A percentile compares a stretch with the other conserved stretches of the same genome.
These are phyloP conservation scores for Drosophila teissieri DNA, from an alignment of 1,140 invertebrate species.

Conservation along the genomic window DNA sequence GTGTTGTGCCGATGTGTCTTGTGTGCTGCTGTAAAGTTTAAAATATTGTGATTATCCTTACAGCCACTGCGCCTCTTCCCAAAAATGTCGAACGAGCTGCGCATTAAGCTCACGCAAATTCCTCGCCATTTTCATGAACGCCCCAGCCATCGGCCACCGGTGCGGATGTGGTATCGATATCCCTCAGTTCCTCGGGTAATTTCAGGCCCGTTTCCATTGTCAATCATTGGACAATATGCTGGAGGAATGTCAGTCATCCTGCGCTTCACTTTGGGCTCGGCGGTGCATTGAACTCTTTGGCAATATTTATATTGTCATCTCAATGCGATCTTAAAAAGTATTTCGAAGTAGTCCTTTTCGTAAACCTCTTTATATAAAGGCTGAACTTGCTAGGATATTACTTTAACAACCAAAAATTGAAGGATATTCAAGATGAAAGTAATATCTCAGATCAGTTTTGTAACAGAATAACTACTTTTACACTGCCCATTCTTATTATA, in stretches of 20 bases:
- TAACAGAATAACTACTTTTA: too few relatives aligned
- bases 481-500: too few relatives aligned
- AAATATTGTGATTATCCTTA: constrained; percentile 1
- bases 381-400: too few relatives aligned
- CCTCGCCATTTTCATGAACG: constrained; percentile 31
- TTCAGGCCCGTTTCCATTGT: constrained; percentile 56
- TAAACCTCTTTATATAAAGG: too few relatives aligned
- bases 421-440: too few relatives aligned
- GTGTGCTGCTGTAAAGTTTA: neutral
- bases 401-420: too few relatives aligned
- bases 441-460: too few relatives aligned
- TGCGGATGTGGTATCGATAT: constrained; percentile 54
- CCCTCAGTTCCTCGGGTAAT: constrained; percentile 37
- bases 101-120: constrained; percentile 49
- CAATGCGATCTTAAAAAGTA: neutral
- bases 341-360: neutral
- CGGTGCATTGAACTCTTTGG: constrained; percentile 4
- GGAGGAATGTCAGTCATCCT: constrained; percentile 35
- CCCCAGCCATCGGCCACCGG: constrained; percentile 32
- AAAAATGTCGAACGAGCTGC: constrained; percentile 15
- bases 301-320: too few relatives aligned
- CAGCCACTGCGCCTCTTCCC: constrained; percentile 6
- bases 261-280: constrained; percentile 15
- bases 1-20: too few relatives aligned
- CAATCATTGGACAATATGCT: constrained; percentile 53